Percentiles rank a stretch among this genome's conserved stretches.
Conservation (phyloP, 2,888 invertebrate genomes). For the Machimus rusticus region DNA sequence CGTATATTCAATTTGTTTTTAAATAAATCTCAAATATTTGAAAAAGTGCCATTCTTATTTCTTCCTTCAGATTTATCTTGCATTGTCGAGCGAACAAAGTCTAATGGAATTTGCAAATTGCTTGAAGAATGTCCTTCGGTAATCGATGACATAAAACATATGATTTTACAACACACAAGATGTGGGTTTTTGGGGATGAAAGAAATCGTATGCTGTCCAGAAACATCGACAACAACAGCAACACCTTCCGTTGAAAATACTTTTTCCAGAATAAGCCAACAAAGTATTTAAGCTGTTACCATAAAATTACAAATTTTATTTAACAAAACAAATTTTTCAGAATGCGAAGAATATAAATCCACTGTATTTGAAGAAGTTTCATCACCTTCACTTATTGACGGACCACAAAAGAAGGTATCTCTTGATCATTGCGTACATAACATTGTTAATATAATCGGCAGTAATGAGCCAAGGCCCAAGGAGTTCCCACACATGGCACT, state of each 20-base stretch:
- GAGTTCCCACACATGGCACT: conserved; percentile 59
- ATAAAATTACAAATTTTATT: neutral
- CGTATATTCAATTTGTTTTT: too few relatives aligned
- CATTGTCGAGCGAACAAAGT: neutral
- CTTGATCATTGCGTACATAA: conserved; percentile 52
- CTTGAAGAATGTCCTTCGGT: neutral
- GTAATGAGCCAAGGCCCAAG: conserved; percentile 53
- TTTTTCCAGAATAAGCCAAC: too few relatives aligned
- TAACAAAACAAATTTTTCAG: conserved; percentile 2
- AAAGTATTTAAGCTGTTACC: neutral
- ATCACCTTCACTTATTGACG: too few relatives aligned
- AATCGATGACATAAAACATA: neutral
- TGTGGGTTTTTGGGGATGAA: neutral
- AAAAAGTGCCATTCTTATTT: too few relatives aligned
- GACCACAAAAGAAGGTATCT: neutral
- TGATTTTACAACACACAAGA: neutral
- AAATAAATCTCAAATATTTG: too few relatives aligned
- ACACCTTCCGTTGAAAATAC: too few relatives aligned
- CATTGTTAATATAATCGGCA: conserved; percentile 60
- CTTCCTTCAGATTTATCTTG: neutral
- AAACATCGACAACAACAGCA: conserved; percentile 41
- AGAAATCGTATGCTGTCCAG: neutral
- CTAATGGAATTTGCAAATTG: neutral
- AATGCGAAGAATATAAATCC: conserved; percentile 44
- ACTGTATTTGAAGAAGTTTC: conserved; percentile 4